A percentile compares a stretch with the other conserved stretches of the same genome.
Conservation (phyloP, 2,113 vertebrate genomes). For the Delphinus delphis region DNA sequence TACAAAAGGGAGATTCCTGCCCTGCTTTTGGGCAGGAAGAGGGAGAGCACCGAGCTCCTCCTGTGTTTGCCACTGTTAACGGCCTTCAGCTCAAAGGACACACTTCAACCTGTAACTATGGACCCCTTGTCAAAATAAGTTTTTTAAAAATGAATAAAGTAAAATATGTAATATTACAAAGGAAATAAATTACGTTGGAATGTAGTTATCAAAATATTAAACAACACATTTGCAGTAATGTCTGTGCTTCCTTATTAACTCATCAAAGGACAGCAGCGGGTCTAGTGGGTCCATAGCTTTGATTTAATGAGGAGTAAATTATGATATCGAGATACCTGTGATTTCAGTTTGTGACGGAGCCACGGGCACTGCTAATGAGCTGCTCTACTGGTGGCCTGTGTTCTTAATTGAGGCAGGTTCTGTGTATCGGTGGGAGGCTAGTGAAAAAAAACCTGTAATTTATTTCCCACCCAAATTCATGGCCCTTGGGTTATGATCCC, state of each 20-base stretch:
- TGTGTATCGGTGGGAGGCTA: too few relatives aligned
- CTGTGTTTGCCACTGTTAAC: background rate
- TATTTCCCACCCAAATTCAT: background rate
- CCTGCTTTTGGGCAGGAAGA: background rate
- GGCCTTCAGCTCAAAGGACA: too few relatives aligned
- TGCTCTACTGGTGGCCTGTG: too few relatives aligned
- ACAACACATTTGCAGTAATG: background rate
- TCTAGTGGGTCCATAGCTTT: too few relatives aligned
- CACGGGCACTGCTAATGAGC: background rate
- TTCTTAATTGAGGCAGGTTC: background rate
- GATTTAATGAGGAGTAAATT: background rate
- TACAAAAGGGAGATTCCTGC: background rate
- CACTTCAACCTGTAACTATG: too few relatives aligned
- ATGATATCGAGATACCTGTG: too few relatives aligned
- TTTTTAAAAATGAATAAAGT: background rate
- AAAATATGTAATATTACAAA: background rate
- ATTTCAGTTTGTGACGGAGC: background rate
- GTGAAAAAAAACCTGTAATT: background rate
- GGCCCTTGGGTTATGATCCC: background rate
- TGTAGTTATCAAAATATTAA: too few relatives aligned
- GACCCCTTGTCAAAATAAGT: background rate
- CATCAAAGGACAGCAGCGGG: background rate
- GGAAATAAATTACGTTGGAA: background rate
- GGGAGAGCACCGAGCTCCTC: background rate
- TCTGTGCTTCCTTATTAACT: background rate